A percentile compares a stretch with the other conserved stretches of the same genome.
phyloP scores from a whole-genome alignment of 2,797 vertebrate species.

The Astyanax mexicanus region DNA sequence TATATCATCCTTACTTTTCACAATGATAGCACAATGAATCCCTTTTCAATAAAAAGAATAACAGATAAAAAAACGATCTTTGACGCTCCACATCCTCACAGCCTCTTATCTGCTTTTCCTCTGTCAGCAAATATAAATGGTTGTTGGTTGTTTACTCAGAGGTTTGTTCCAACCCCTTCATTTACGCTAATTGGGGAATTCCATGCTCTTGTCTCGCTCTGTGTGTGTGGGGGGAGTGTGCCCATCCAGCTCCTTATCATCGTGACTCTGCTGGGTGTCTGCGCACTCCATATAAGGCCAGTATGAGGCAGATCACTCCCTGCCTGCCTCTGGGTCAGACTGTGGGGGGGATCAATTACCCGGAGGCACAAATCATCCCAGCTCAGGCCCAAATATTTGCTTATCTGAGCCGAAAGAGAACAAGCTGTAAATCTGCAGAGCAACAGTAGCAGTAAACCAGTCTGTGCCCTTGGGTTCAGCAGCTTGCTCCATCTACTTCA shows the following conservation, averaged over 20 bases:
- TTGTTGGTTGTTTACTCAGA: conserved; percentile 66
- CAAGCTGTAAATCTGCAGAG: conserved; percentile 56
- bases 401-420: conserved; percentile 63
- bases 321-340: conserved; percentile 23
- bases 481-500: conserved; percentile 42
- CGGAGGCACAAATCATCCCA: conserved; percentile 59
- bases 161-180: conserved; percentile 56
- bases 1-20: neutral
- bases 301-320: conserved; percentile 5
- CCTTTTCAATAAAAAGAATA: neutral
- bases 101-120: conserved; percentile 70
- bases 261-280: conserved; percentile 44
- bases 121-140: conserved; percentile 63
- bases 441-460: conserved; percentile 58
- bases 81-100: conserved; percentile 46
- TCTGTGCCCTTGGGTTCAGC: conserved; percentile 46
- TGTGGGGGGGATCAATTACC: conserved; percentile 58
- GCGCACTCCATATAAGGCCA: conserved; percentile 31
- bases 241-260: conserved; percentile 30
- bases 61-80: neutral
- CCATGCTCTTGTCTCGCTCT: conserved; percentile 7
- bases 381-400: conserved; percentile 67
- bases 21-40: too few relatives aligned
- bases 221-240: neutral
- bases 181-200: conserved; percentile 61